Evolutionary conservation across 2,113 vertebrate genomes (phyloP), one percentile per base, ranked within the genome.

Genomic region (Paracanthobrama guichenoti): DNA sequence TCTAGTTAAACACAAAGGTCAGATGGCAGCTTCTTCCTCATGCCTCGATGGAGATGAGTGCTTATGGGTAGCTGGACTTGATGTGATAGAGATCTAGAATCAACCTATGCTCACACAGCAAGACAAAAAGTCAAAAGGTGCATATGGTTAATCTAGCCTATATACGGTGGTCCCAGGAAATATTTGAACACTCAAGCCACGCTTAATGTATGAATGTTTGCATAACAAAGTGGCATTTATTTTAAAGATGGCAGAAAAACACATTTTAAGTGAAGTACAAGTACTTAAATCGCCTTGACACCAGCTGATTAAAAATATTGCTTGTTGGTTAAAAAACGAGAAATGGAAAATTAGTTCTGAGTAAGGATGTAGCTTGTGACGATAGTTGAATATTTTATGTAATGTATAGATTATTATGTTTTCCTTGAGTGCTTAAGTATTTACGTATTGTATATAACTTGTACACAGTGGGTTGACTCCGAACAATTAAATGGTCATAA

Each of bases 1-100:
- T 79, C 12, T 77, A 50, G 79, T 69, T 71, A 83, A 87, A 87
- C 83, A 87, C 74, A 67, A 82, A 77, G 74, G 73, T 85, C 74
- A 77, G 67, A 18, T 79, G 35, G 46, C 55, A 78, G 67, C 31
- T 79, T 59, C 57, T 87, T 85, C 50, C 66, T 82, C 74, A 57
- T 74, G 82, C 60, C 66, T 85, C 48, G 26, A 46, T 82, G 77
- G 50, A 82, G 42, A 57, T 53, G 28, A 74, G 64, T 72, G 66
- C 74, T 59, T 18, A n/a, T 64, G 71, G 44, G 75, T 5, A 24
- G 35, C 46, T 48, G 48, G 57, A 62, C 39, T 85, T 66, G 31
- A 82, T 6, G 44, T 55, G 59, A 26, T 64, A 44, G 22, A 69
- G 67, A 66, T 35, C 46, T 16, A 28, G 72, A 53, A 55, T 76